Evolutionary conservation across 2,888 invertebrate species (phyloP), one percentile per base, ranked within the genome.

Genomic region (Xestia sexstrigata): DNA sequence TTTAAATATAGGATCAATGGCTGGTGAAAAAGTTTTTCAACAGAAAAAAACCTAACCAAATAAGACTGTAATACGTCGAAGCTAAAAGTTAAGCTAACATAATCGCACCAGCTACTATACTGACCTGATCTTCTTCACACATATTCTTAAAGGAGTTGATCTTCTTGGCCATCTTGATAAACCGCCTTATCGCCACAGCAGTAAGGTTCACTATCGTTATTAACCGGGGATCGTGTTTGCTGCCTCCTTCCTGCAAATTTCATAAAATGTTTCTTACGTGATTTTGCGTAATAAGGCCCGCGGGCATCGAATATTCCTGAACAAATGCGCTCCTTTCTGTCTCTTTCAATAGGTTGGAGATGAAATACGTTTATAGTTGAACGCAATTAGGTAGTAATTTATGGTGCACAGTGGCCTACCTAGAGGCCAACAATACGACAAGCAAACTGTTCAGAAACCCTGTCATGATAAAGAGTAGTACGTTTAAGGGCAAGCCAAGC

Each of bases 61-160:
- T n/a, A 58, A 15, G 26, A 17, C 26, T 58, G 23, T 6, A 26
- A 15, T 58, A 58, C 26, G n/a, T n/a, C n/a, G n/a, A n/a, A 5
- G 58, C 26, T 26, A 26, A 58, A 55, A 15, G 11, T 55, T n/a
- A n/a, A 55, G 26, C 26, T 26, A 58, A 26, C 58, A 26, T 13
- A 55, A 55, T 58, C 26, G 26, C 60, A 20, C 17, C 60, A 30
- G 17, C 26, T 65, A 8, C 26, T 26, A 60, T 1, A 65, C 65
- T 65, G 15, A 65, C 65, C 65, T 65, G 65, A 65, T 99, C 99
- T 89, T 99, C 99, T 91, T 99, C 99, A 91, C 99, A 99, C 97
- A 99, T 98, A 90, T 98, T 98, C 93, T 98, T 98, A 94, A 99
- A 99, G 5, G 99, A 98, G 91, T 97, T 98, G 71, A 98, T 98